Evolutionary conservation across 2,797 vertebrate species (phyloP), one percentile per base, ranked within the genome.

Genomic region (Novumbra hubbsi): DNA sequence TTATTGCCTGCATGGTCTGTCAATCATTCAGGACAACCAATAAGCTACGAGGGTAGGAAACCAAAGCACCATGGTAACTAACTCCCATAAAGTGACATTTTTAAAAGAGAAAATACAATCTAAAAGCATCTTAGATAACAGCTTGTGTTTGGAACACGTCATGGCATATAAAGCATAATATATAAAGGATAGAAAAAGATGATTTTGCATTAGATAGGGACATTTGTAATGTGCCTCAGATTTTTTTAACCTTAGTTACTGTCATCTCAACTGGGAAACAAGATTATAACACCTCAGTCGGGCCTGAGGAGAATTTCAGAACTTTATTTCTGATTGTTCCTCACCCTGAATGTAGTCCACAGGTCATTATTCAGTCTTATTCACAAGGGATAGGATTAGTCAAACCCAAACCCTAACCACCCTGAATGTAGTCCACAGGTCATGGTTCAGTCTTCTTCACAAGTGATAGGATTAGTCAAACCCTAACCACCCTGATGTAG

Each of bases 121-220:
- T 49, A 38, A 68, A 27, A 38, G 70, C 55, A 78, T 55, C 66
- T 71, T 60, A 11, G 49, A 70, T 67, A 77, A 83, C 80, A 68
- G 68, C n/a, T 12, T 85, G 88, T 90, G 89, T 91, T 91, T 80
- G 74, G 64, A 90, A 91, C 88, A 90, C 88, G 68, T 57, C 30
- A n/a, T 80, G 85, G 81, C 79, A 81, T 77, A 83, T 78, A 70
- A 12, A 76, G 63, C 71, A 76, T 76, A 66, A 83, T 63, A 50
- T 73, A 86, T 24, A 50, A 64, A 68, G 75, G 16, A 60, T 82
- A 73, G 57, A 69, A 19, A 16, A 85, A 60, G 82, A 83, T 19
- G 32, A 11, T 17, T 52, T 69, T 52, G 65, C 38, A 38, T 52
- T 52, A 48, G 67, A 16, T 7, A 49, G 24, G 21, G 48, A 15